Evolutionary conservation across 2,113 vertebrate genomes (phyloP).

Genomic region (Microcebus jonahi): DNA sequence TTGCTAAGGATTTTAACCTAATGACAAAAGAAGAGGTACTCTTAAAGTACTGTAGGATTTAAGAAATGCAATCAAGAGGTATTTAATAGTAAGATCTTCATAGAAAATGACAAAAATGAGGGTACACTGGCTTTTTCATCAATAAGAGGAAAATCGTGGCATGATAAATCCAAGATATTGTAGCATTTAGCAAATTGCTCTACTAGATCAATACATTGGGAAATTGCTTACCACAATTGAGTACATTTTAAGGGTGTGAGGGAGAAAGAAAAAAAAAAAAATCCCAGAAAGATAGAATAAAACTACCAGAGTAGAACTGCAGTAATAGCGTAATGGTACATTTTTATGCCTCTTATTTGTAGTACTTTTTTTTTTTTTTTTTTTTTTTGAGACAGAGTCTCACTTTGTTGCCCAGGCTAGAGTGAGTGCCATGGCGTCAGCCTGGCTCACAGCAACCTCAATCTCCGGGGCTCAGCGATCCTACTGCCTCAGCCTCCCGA

Average conservation of each 20-base stretch:
- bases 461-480: no score
- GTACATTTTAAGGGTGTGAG: background rate
- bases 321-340: background rate
- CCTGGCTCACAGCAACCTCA: no score
- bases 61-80: background rate
- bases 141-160: background rate
- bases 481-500: no score
- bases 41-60: background rate
- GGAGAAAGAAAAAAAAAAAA: background rate
- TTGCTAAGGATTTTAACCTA: background rate
- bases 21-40: background rate
- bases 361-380: no score
- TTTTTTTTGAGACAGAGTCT: no score
- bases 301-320: background rate
- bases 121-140: background rate
- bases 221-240: background rate
- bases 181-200: background rate
- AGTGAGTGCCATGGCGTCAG: no score
- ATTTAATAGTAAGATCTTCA: background rate
- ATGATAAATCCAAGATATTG: background rate
- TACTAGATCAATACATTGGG: background rate
- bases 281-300: background rate
- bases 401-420: no score
- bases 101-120: background rate
- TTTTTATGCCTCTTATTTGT: background rate